Percentiles rank a stretch among this genome's conserved stretches.
Evolutionary conservation across 2,888 invertebrate species (phyloP).

Genomic region (Sisyra nigra): DNA sequence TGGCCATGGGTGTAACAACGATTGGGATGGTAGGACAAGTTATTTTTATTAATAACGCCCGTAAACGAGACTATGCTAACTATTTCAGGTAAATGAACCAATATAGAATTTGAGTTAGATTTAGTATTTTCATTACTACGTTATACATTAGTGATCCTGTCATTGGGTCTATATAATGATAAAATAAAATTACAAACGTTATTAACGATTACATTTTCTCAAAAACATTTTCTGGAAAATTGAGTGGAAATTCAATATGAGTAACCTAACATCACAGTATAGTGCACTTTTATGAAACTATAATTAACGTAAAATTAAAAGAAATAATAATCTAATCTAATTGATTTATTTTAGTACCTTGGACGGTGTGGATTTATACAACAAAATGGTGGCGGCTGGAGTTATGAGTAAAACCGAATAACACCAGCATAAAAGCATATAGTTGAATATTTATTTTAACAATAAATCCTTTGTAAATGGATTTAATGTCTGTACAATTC

Average conservation of each 20-base stretch:
- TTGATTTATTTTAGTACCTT: constrained; percentile 1
- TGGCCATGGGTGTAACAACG: constrained; percentile 18
- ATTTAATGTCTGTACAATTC: neutral
- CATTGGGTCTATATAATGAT: too few species aligned
- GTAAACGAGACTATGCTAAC: constrained; percentile 22
- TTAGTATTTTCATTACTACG: too few species aligned
- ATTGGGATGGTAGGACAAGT: constrained; percentile 30
- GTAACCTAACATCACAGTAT: too few species aligned
- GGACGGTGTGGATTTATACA: neutral
- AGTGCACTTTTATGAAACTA: too few species aligned
- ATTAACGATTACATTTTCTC: too few species aligned
- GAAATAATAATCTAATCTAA: too few species aligned
- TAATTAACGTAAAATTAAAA: too few species aligned
- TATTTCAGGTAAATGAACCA: neutral
- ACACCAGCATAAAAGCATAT: neutral
- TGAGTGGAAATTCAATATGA: too few species aligned
- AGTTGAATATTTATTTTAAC: neutral
- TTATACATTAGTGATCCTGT: too few species aligned
- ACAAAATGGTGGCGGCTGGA: constrained; percentile 1
- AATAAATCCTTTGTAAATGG: too few species aligned
- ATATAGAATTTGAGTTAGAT: neutral
- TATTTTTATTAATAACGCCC: constrained; percentile 31
- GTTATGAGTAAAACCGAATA: constrained; percentile 1
- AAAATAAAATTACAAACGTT: too few species aligned
- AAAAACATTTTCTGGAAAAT: too few species aligned